Conservation (phyloP, 2,888 invertebrate genomes). For the Thera obeliscata region DNA sequence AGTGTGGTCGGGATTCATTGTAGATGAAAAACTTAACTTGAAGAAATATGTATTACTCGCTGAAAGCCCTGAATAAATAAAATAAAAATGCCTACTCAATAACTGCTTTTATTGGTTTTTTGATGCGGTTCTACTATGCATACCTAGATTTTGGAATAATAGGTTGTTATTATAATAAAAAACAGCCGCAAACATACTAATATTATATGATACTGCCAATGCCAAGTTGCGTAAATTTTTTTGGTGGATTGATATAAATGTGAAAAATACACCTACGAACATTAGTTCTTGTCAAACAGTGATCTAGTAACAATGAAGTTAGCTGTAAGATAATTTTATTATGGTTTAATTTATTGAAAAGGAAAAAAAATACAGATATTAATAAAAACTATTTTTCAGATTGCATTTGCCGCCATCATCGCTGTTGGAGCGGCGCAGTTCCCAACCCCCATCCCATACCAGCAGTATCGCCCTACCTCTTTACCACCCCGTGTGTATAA, state of each 20-base stretch:
- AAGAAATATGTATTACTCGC: too few relatives aligned
- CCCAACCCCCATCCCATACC: slow-evolving; percentile 17
- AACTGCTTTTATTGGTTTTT: slow-evolving; percentile 32
- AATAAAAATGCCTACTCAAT: too few relatives aligned
- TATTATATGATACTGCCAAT: slow-evolving; percentile 55
- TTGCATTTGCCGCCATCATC: slow-evolving; percentile 59
- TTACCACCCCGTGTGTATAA: slow-evolving; percentile 38
- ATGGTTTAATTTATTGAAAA: slow-evolving; percentile 6
- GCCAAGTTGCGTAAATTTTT: slow-evolving; percentile 62
- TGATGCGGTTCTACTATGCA: slow-evolving; percentile 31
- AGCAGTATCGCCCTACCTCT: slow-evolving; percentile 29
- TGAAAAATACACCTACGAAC: slow-evolving; percentile 43
- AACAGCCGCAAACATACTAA: slow-evolving; percentile 53
- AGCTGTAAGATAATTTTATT: slow-evolving; percentile 57
- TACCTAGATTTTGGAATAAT: too few relatives aligned
- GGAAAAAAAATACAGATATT: neutral
- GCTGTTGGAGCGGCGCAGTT: slow-evolving; percentile 65
- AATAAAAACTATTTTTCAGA: slow-evolving; percentile 38
- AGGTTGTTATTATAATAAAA: slow-evolving; percentile 47
- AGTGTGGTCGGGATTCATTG: too few relatives aligned
- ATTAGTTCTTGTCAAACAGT: slow-evolving; percentile 50
- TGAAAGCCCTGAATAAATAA: too few relatives aligned
- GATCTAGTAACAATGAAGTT: slow-evolving; percentile 62
- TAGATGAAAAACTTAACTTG: too few relatives aligned
- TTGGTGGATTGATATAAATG: slow-evolving; percentile 58